Base-by-base conservation (phyloP, 2,888 invertebrate species). In the Calephelis perditalis region DNA sequence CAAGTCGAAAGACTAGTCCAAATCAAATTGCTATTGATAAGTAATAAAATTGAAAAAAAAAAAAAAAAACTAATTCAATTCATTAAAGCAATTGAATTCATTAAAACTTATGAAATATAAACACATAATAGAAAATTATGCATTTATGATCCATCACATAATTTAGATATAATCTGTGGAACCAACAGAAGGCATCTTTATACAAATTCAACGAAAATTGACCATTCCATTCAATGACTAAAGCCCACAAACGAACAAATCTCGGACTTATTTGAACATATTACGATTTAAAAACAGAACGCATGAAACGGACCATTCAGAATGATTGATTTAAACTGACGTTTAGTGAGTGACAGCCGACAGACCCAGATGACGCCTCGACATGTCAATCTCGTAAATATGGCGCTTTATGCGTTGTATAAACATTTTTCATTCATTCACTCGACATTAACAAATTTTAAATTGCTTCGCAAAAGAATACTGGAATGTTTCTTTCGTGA, bases 311-410 rank as follows among this genome's bases (percentile, higher is more conserved):
- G 61, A 62, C 54, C 60, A 63, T 60, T 61, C 58, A 59, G 44
- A 65, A 59, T 71, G 73, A 76, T 73, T 76, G 71, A 77, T 77
- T 74, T 73, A 74, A 71, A 66, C 64, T 67, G 75, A 76, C 76
- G 74, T 67, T 70, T 76, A 75, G 73, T 70, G 70, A 69, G 59
- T 64, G 74, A 69, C 70, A 71, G 70, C 66, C 60, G 62, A 69
- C 66, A 68, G 58, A 65, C 67, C 62, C 59, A 62, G 66, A 64
- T 66, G 57, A 66, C 65, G 66, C 65, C 66, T 67, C 70, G 70
- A 76, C 67, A 66, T 69, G 68, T 71, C 73, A 72, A 71, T 73
- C 69, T 70, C 73, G 68, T 76, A 73, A 76, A 72, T 65, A 71
- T 65, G 62, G 64, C 68, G 65, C 66, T 71, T 70, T 72, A 71